A percentile compares a stretch with the other conserved stretches of the same genome.
Conservation (phyloP, 1,140 invertebrate genomes). For the Heliconius eleuchia region DNA sequence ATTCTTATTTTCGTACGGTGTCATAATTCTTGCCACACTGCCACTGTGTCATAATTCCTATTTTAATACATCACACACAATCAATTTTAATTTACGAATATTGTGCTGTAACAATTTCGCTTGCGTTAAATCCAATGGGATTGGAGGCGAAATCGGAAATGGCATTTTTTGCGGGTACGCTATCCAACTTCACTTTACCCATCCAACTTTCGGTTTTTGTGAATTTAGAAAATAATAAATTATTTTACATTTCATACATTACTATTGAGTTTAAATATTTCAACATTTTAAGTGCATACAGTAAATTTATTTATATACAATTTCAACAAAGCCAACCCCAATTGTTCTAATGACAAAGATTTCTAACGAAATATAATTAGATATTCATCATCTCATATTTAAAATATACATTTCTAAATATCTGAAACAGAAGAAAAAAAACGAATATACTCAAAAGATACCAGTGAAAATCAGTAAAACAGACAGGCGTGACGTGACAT, state of each 20-base stretch:
- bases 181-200: slow-evolving; percentile 16
- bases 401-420: not conserved
- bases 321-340: too few species aligned
- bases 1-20: slow-evolving; percentile 3
- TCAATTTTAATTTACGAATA: slow-evolving; percentile 42
- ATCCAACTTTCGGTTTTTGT: not conserved
- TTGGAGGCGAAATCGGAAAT: slow-evolving; percentile 34
- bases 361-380: not conserved
- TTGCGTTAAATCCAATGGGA: slow-evolving; percentile 31
- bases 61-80: slow-evolving; percentile 21
- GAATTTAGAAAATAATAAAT: not conserved
- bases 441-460: not conserved
- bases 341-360: not conserved
- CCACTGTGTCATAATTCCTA: not conserved
- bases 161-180: slow-evolving; percentile 29
- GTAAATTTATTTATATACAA: too few species aligned
- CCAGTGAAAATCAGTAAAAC: slow-evolving; percentile 11
- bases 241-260: not conserved
- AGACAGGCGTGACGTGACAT: slow-evolving; percentile 21
- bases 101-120: slow-evolving; percentile 31
- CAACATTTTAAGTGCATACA: not conserved
- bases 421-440: not conserved
- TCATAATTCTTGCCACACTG: too few species aligned
- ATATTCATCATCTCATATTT: not conserved
- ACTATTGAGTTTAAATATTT: not conserved